These are phyloP conservation scores for Rutilus rutilus DNA, from an alignment of 2,113 vertebrate species.

Conservation along the genomic window DNA sequence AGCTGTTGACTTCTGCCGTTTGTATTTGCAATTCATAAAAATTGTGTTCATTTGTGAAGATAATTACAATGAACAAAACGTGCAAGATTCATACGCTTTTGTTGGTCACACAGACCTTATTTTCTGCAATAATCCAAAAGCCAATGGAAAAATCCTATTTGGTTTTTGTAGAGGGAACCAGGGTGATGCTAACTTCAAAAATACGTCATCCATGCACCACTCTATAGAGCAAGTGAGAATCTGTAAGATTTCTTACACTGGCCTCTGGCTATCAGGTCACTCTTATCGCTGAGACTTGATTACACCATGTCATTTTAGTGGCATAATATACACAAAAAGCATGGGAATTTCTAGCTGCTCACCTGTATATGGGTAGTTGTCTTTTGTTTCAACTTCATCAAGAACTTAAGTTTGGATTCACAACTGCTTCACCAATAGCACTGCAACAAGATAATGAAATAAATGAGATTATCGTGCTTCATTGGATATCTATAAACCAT, in stretches of 20 bases:
- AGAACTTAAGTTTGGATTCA: neutral
- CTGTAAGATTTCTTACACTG: neutral
- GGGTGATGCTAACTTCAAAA: too few species aligned
- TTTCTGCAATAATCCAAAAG: too few species aligned
- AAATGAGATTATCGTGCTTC: neutral
- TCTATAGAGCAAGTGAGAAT: too few species aligned
- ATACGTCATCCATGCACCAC: too few species aligned
- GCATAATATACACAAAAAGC: neutral
- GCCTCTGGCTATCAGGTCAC: neutral
- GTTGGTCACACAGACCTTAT: too few species aligned
- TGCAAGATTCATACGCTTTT: too few species aligned
- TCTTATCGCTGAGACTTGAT: neutral
- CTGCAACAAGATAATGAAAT: neutral
- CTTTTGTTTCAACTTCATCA: constrained; percentile 9
- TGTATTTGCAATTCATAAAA: too few species aligned
- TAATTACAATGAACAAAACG: too few species aligned
- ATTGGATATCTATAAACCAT: neutral
- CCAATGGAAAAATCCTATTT: too few species aligned
- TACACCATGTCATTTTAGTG: neutral
- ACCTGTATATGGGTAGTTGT: neutral
- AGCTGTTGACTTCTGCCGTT: too few species aligned
- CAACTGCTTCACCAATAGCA: neutral
- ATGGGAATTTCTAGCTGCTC: neutral
- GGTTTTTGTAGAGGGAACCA: too few species aligned
- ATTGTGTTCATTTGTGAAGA: too few species aligned